Percentiles rank a stretch among this genome's conserved stretches.
Conservation (phyloP, 2,797 vertebrate species). For the Smutsia temminckii region DNA sequence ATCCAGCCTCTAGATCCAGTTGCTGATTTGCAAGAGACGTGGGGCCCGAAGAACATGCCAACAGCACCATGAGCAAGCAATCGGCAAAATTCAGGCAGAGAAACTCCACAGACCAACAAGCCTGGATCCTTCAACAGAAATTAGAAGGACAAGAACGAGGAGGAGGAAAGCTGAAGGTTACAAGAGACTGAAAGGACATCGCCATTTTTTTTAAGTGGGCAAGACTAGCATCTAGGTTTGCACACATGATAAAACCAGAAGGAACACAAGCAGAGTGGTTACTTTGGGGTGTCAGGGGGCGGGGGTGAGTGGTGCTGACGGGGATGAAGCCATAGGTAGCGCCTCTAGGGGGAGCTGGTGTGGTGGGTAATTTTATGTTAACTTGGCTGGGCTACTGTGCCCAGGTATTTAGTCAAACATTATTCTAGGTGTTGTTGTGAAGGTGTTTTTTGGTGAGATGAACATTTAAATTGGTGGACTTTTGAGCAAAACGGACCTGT, state of each 20-base stretch:
- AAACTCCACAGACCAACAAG: not conserved
- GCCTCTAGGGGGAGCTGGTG: too few relatives aligned
- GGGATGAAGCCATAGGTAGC: too few relatives aligned
- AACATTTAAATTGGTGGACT: not conserved
- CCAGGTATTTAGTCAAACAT: not conserved
- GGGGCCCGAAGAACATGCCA: not conserved
- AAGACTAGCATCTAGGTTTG: not conserved
- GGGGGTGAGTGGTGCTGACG: too few relatives aligned
- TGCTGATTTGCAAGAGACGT: not conserved
- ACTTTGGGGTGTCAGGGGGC: not conserved
- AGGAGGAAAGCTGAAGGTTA: not conserved
- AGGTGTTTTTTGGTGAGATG: not conserved
- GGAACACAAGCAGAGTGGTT: not conserved
- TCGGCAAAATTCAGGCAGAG: not conserved
- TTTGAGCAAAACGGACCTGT: not conserved
- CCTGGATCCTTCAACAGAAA: not conserved
- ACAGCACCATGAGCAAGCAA: fast-evolving
- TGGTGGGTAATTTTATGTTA: not conserved
- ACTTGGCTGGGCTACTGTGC: not conserved
- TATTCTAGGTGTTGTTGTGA: not conserved
- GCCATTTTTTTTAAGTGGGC: not conserved
- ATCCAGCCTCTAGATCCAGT: not conserved
- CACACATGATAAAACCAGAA: not conserved
- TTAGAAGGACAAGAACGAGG: not conserved
- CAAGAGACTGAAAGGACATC: not conserved